These are phyloP conservation scores for Clarias fuscus DNA, from an alignment of 2,797 vertebrate species.

Conservation along the genomic window DNA sequence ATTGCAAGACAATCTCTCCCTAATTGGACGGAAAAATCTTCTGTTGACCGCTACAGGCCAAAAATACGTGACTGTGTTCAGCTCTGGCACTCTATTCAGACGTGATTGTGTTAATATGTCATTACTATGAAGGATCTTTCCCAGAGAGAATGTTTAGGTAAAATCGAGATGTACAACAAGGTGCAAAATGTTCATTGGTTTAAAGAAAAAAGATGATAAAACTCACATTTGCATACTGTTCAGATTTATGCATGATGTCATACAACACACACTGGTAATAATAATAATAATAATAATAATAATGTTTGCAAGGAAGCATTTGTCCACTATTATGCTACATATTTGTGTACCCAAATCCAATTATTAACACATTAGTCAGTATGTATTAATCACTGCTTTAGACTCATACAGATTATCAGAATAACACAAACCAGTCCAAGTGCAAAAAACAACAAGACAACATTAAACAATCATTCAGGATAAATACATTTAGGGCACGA, in stretches of 20 bases:
- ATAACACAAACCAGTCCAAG: neutral
- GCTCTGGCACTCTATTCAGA: neutral
- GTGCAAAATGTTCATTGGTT: neutral
- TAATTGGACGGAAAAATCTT: constrained; percentile 14
- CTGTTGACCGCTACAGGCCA: neutral
- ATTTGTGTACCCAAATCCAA: neutral
- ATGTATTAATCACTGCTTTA: neutral
- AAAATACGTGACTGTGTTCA: neutral
- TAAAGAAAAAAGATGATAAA: neutral
- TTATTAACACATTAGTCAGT: neutral
- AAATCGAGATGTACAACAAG: neutral
- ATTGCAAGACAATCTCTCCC: neutral
- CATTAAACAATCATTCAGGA: neutral
- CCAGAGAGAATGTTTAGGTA: neutral
- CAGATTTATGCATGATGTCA: neutral
- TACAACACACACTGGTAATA: neutral
- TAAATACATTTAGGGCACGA: neutral
- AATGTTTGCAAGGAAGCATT: neutral
- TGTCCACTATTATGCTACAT: neutral
- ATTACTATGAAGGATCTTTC: neutral
- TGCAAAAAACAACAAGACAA: neutral
- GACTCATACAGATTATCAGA: neutral
- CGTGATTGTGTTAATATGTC: neutral
- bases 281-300: constrained; percentile 8
- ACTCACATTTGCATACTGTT: neutral